These are phyloP conservation scores for Musca domestica DNA, from an alignment of 1,140 invertebrate species.

Conservation along the genomic window DNA sequence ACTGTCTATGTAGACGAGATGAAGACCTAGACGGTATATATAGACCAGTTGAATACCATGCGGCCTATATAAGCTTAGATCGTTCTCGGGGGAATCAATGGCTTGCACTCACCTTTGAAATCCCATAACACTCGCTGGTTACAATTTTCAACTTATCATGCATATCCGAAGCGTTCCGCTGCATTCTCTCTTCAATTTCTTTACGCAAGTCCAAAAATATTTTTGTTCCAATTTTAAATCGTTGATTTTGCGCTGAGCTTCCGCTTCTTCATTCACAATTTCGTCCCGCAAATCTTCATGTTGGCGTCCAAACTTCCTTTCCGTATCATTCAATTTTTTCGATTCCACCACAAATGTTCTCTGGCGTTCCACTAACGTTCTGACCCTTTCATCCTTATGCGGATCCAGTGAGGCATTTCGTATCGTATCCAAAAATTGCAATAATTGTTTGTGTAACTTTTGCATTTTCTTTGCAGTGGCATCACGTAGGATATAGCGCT, in stretches of 20 bases:
- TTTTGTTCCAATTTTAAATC: slow-evolving; percentile 41
- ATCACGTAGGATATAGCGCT: slow-evolving; percentile 40
- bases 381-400: slow-evolving; percentile 42
- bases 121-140: slow-evolving; percentile 37
- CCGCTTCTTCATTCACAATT: slow-evolving; percentile 34
- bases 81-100: no score
- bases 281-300: slow-evolving; percentile 33
- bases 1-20: no score
- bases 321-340: slow-evolving; percentile 36
- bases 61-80: no score
- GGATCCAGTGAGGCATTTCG: slow-evolving; percentile 39
- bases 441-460: slow-evolving; percentile 37
- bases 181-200: slow-evolving; percentile 39
- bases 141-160: slow-evolving; percentile 42
- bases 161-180: slow-evolving; percentile 34
- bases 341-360: slow-evolving; percentile 37
- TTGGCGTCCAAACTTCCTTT: slow-evolving; percentile 28
- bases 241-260: slow-evolving; percentile 36
- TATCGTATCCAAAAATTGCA: slow-evolving; percentile 38
- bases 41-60: no score
- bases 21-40: no score
- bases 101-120: slow-evolving; percentile 35
- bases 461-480: slow-evolving; percentile 36
- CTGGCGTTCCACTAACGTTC: slow-evolving; percentile 40
- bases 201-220: slow-evolving; percentile 43